Conservation (phyloP, 2,888 invertebrate genomes). For the Polyommatus icarus region DNA sequence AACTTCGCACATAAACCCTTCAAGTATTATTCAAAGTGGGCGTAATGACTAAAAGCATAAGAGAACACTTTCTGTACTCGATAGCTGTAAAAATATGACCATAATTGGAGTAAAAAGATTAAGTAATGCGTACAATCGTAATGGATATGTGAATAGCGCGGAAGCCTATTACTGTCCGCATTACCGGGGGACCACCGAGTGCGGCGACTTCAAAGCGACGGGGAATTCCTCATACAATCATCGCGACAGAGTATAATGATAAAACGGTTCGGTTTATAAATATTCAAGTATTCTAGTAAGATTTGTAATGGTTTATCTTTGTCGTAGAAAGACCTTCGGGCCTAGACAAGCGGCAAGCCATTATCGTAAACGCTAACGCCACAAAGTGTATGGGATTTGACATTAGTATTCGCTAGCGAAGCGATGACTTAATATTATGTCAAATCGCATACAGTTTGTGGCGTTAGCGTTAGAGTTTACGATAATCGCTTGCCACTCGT, state of each 20-base stretch:
- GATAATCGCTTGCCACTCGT: too few species aligned
- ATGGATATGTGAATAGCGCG: constrained; percentile 62
- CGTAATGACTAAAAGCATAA: neutral
- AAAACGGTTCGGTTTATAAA: constrained; percentile 52
- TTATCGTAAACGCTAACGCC: too few species aligned
- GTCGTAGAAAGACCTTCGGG: too few species aligned
- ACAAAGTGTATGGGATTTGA: too few species aligned
- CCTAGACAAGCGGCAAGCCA: too few species aligned
- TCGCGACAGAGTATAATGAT: constrained; percentile 57
- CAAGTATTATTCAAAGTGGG: neutral
- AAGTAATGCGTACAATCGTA: constrained; percentile 16
- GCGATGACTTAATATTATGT: too few species aligned
- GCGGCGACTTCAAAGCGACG: constrained; percentile 68
- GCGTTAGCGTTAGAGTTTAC: too few species aligned
- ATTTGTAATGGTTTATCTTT: too few species aligned
- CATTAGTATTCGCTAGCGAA: too few species aligned
- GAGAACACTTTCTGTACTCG: neutral
- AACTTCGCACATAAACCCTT: neutral
- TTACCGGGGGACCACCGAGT: constrained; percentile 70
- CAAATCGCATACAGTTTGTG: too few species aligned
- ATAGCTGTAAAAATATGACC: constrained; percentile 7
- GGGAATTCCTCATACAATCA: constrained; percentile 53
- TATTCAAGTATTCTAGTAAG: constrained; percentile 42
- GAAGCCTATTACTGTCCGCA: constrained; percentile 66
- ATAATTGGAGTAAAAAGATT: constrained; percentile 27